A percentile compares a stretch with the other conserved stretches of the same genome.
These are phyloP conservation scores for Rhinatrema bivittatum DNA, from an alignment of 2,797 vertebrate genomes.

Conservation along the genomic window DNA sequence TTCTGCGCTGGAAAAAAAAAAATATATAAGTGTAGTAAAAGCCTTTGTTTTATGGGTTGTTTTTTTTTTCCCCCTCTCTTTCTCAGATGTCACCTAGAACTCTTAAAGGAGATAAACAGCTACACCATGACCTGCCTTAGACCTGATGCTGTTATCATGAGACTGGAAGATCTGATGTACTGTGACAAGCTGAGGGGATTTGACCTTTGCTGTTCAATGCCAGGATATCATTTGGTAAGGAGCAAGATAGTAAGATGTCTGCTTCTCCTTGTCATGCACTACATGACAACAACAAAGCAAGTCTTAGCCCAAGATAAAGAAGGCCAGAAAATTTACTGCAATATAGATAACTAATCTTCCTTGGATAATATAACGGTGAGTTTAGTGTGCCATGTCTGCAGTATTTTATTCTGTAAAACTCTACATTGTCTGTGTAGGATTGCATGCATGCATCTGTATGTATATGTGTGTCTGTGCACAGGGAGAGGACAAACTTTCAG, in stretches of 20 bases:
- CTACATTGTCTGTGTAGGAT: slow-evolving; percentile 13
- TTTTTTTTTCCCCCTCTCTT: background rate
- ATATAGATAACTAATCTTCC: slow-evolving; percentile 9
- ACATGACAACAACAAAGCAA: slow-evolving; percentile 34
- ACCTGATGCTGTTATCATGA: slow-evolving; percentile 27
- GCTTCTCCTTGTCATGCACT: slow-evolving; percentile 32
- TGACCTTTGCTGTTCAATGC: slow-evolving; percentile 7
- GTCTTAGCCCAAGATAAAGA: slow-evolving; percentile 21
- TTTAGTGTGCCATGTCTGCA: no score
- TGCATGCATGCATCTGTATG: slow-evolving; percentile 19
- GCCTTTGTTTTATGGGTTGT: slow-evolving; percentile 1
- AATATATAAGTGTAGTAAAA: background rate
- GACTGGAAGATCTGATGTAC: slow-evolving; percentile 21
- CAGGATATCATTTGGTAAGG: background rate
- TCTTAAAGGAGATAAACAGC: slow-evolving; percentile 7
- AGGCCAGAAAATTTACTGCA: slow-evolving; percentile 13
- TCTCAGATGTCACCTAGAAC: slow-evolving; percentile 1
- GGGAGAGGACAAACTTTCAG: slow-evolving; percentile 29
- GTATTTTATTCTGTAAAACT: no score
- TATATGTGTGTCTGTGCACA: background rate
- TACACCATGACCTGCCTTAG: slow-evolving; percentile 8
- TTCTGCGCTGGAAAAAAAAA: slow-evolving; percentile 13
- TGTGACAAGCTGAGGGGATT: slow-evolving; percentile 8
- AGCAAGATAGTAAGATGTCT: slow-evolving; percentile 19
- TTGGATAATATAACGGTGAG: slow-evolving; percentile 13